Evolutionary conservation across 64 coral and sea anemone species (phyloP), one percentile per base, ranked within the genome.

Genomic region (Actinia tenebrosa): DNA sequence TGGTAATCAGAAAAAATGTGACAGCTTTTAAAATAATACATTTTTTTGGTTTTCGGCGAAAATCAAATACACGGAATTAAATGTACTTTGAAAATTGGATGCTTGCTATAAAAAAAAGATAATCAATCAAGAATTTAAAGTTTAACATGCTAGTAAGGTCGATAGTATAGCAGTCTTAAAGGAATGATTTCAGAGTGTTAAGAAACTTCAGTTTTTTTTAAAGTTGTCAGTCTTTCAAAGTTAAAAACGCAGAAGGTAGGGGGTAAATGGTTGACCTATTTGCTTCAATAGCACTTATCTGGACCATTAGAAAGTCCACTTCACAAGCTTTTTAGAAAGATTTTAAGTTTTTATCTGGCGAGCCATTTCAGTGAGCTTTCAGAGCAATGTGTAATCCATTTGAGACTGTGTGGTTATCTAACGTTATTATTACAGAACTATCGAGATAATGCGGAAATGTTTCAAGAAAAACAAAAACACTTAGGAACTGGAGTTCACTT

Each of bases 301-400:
- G 11, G 23, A 15, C 26, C 69, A 75, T 75, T 75, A 75, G 69
- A 75, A 75, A 27, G 25, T 75, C 69, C 25, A 75, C 69, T 75
- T 75, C 69, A 75, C 69, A 75, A 75, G 23, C 69, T 75, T 75
- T 75, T 75, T 13, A 75, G 69, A 75, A 26, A 26, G 25, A 25
- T 42, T 72, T 72, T 72, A 72, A 75, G 26, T 42, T 42, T 42
- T 75, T 75, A 75, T 75, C n/a, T 75, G 3, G n/a, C 26, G 69
- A 75, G 22, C 26, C 9, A 75, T 75, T 66, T 66, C 63, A 37
- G 30, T 37, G 15, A 23, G 25, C 13, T 75, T 25, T 75, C 11
- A 72, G 26, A 26, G 69, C 14, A 75, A 75, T 75, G 69, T 30
- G 42, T 75, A 26, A 75, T 75, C 69, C 69, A 75, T 75, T 58